Evolutionary conservation across 2,888 invertebrate species (phyloP), one percentile per base, ranked within the genome.

Genomic region (Synergus umbraculus): DNA sequence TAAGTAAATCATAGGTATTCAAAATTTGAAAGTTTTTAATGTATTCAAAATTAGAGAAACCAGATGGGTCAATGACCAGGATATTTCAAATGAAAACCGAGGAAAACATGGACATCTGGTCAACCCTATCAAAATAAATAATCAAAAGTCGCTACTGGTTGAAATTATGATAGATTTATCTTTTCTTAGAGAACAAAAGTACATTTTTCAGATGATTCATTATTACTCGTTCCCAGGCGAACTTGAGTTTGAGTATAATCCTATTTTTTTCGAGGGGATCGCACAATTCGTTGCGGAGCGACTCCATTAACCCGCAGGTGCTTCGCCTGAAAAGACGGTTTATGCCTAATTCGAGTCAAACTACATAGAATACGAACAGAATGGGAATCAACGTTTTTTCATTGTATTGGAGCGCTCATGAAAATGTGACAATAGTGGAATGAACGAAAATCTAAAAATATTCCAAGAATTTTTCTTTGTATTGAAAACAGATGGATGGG

Each of bases 221-320:
- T 49, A 49, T 49, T 49, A 15, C 4, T 15, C 13, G 15, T 49
- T 54, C 54, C n/a, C 49, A 54, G n/a, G 8, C n/a, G 7, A 54
- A n/a, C n/a, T n/a, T 54, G 15, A n/a, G 15, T n/a, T n/a, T 54
- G 15, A n/a, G 15, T n/a, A 2, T 15, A 49, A 49, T 2, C 69
- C 46, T 46, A 69, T 49, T 54, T 69, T 13, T 69, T 73, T 54
- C 54, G 4, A 54, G 9, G 10, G 49, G 15, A 73, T 73, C 15
- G 37, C 3, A 37, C 29, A 73, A 73, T 73, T 73, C 54, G 69
- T 69, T 69, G 44, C 69, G 69, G 29, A 13, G 29, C 46, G 13
- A 13, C 15, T 49, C 69, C 29, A 69, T 69, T 49, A 46, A 46
- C 13, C 22, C 15, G 69, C 69, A 69, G 69, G 69, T 69, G 69